Evolutionary conservation across 2,888 invertebrate genomes (phyloP).

Genomic region (Lymantria monacha): DNA sequence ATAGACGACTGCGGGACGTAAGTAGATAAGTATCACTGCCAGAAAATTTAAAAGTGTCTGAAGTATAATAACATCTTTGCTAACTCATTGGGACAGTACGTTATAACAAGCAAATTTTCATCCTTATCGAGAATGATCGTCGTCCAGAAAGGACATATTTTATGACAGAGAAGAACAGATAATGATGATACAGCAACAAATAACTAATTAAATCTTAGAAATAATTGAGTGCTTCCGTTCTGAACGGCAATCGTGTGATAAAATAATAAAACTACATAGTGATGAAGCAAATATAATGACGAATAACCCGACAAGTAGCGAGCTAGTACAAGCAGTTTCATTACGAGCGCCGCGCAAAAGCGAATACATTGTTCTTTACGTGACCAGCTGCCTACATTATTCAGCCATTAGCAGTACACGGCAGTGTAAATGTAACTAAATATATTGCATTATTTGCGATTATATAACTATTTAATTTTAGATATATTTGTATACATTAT

Average conservation of each 20-base stretch:
- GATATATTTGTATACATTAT: no score
- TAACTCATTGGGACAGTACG: no score
- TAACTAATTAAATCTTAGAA: neutral
- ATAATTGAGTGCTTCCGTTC: neutral
- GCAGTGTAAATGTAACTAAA: neutral
- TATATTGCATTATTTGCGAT: no score
- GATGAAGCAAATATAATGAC: constrained; percentile 35
- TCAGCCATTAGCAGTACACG: constrained; percentile 55
- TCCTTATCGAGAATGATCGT: no score
- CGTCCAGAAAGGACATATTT: no score
- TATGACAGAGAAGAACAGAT: no score
- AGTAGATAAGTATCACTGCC: no score
- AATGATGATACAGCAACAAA: neutral
- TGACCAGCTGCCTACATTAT: constrained; percentile 60
- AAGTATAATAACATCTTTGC: no score
- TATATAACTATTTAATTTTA: no score
- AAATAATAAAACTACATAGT: constrained; percentile 28
- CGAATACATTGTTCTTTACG: constrained; percentile 56
- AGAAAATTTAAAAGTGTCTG: no score
- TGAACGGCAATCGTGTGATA: neutral
- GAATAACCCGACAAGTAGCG: constrained; percentile 35
- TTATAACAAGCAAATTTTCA: no score
- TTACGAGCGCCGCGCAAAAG: constrained; percentile 43
- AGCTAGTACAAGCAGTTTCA: constrained; percentile 43
- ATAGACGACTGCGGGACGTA: no score